Base-by-base conservation (phyloP, 2,888 invertebrate species). In the Endomychus coccineus region DNA sequence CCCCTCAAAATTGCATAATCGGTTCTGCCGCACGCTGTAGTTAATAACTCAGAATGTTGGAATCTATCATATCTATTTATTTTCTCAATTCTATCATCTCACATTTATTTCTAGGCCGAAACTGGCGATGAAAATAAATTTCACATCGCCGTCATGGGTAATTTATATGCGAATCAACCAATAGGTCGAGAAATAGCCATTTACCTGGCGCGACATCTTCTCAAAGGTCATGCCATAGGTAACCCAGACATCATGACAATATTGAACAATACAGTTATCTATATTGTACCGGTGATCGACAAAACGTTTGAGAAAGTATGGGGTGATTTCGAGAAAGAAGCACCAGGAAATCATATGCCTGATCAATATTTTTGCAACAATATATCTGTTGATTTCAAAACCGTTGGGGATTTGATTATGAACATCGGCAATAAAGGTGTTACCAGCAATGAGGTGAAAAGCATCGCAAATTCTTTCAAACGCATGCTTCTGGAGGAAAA, bases 131-230 rank as follows among this genome's bases (percentile, higher is more conserved):
- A 89, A 59, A 73, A 71, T 2, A 90, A 91, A 66, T 80, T 86
- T 55, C 85, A 87, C 55, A 73, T 94, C 10, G 81, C 83, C 0
- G 62, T 94, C n/a, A 67, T 89, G 16, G 91, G 92, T 42, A 88
- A 89, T 34, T 62, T 90, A 32, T 87, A 81, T 58, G 82, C 78
- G 0, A 78, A 83, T 0, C 83, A 92, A 56, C 86, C 88, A 0
- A 68, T 86, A 10, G 90, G 91, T 0, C 77, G 91, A 34, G 94
- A 95, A 64, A 70, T 95, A 40, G 66, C 83, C 1, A 56, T 91
- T 1, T 81, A 91, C 62, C 71, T 95, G 49, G 84, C 85, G 0
- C 75, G 87, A 0, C 92, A 94, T 66, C 65, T 94, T 12, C 64
- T 83, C 14, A 77, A 74, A 34, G 90, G 86, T 0, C 77, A 82